A percentile compares a stretch with the other conserved stretches of the same genome.
Evolutionary conservation across 2,888 invertebrate genomes (phyloP).

Genomic region (Sphaerophoria rueppellii): DNA sequence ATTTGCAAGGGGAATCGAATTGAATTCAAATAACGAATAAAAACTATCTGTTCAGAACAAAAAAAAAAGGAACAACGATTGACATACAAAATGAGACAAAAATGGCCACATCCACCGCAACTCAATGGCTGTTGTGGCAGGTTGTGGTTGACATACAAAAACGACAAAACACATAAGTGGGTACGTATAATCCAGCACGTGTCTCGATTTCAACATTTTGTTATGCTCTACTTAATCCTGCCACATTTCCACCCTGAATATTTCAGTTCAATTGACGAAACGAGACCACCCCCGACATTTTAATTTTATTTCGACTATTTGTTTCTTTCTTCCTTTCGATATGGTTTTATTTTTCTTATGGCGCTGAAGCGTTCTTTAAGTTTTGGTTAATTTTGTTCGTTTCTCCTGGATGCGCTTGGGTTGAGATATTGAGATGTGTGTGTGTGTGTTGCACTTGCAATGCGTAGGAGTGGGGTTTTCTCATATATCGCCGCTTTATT

Average conservation of each 20-base stretch:
- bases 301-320: background rate
- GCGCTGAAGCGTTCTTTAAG: conserved; percentile 1
- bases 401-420: conserved; percentile 11
- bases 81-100: conserved; percentile 14
- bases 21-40: conserved; percentile 13
- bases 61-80: background rate
- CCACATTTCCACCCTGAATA: conserved; percentile 40
- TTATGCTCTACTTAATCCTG: conserved; percentile 39
- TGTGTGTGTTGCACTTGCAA: background rate
- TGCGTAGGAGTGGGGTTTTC: background rate
- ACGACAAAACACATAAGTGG: background rate
- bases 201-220: conserved; percentile 19
- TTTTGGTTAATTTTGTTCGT: background rate
- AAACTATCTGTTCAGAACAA: background rate
- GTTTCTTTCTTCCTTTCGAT: conserved; percentile 12
- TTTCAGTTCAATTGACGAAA: conserved; percentile 14
- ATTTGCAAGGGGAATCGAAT: conserved; percentile 11
- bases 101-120: conserved; percentile 44
- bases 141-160: conserved; percentile 52
- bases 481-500: background rate
- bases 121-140: conserved; percentile 52
- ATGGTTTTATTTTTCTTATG: conserved; percentile 3
- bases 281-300: conserved; percentile 22
- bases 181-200: conserved; percentile 18
- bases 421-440: background rate